Conservation (phyloP, 1,140 invertebrate species). For the Notospermus geniculatus region DNA sequence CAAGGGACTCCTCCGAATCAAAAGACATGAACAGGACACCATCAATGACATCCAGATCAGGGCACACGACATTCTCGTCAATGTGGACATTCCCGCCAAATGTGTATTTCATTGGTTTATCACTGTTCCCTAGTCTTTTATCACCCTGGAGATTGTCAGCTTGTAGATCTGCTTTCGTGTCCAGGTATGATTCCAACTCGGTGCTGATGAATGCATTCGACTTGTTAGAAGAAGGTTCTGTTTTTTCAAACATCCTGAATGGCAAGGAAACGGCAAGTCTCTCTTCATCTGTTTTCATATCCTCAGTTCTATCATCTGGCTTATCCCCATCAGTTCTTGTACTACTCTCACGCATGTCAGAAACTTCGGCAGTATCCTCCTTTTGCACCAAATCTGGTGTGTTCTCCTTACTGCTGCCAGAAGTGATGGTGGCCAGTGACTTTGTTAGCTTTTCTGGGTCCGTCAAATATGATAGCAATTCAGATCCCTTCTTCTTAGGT, state of each 20-base stretch:
- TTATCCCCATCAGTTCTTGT: background rate
- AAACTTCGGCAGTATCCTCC: background rate
- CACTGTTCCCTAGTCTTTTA: background rate
- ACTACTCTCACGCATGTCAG: background rate
- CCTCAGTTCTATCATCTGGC: background rate
- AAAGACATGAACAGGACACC: conserved; percentile 47
- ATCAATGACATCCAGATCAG: conserved; percentile 48
- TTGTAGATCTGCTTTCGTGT: background rate
- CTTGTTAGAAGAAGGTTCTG: background rate
- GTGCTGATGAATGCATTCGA: background rate
- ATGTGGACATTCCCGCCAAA: background rate
- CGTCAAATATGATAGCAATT: background rate
- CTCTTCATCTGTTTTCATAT: background rate
- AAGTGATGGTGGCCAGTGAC: background rate
- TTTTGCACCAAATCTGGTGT: background rate
- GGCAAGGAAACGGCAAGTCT: background rate
- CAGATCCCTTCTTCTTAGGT: background rate
- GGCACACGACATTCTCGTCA: conserved; percentile 12
- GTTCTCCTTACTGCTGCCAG: background rate
- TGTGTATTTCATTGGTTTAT: background rate
- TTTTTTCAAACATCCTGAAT: background rate
- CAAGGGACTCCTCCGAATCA: conserved; percentile 33
- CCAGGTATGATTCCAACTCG: conserved; percentile 4
- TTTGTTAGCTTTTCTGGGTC: background rate
- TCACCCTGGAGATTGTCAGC: background rate